Percentiles rank a stretch among this genome's conserved stretches.
phyloP scores from a whole-genome alignment of 2,113 vertebrate species.

The Ammodramus savannarum region DNA sequence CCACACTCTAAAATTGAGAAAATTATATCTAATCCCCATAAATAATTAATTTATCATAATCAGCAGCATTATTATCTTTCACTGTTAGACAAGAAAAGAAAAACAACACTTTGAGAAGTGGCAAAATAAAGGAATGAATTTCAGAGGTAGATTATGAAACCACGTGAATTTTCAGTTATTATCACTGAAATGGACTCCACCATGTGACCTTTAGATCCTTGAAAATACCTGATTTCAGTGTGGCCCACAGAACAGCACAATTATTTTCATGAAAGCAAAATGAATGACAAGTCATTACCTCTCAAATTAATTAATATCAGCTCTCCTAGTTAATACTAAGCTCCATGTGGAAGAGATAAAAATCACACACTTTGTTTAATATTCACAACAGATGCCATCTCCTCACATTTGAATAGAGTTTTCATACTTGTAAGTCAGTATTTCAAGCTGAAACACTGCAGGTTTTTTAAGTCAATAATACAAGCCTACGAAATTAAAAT shows the following conservation, averaged over 20 bases:
- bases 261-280: slow-evolving; percentile 10
- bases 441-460: slow-evolving; percentile 61
- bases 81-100: not conserved
- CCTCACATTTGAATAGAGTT: slow-evolving; percentile 52
- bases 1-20: not conserved
- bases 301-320: slow-evolving; percentile 65
- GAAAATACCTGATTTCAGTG: not conserved
- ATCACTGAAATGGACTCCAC: not conserved
- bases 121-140: not conserved
- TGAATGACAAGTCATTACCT: slow-evolving; percentile 42
- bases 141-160: not conserved
- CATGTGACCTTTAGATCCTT: not conserved
- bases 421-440: slow-evolving; percentile 55
- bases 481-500: slow-evolving; percentile 77
- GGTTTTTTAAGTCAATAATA: slow-evolving; percentile 63
- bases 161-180: not conserved
- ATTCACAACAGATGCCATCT: slow-evolving; percentile 69
- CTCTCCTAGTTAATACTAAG: slow-evolving; percentile 42
- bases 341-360: slow-evolving; percentile 59
- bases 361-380: slow-evolving; percentile 65
- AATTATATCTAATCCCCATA: not conserved
- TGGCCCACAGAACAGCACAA: not conserved
- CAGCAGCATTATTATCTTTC: not conserved
- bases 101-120: not conserved
- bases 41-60: not conserved